These are phyloP conservation scores for Bombus ignitus DNA, from an alignment of 1,140 invertebrate species.

Conservation along the genomic window DNA sequence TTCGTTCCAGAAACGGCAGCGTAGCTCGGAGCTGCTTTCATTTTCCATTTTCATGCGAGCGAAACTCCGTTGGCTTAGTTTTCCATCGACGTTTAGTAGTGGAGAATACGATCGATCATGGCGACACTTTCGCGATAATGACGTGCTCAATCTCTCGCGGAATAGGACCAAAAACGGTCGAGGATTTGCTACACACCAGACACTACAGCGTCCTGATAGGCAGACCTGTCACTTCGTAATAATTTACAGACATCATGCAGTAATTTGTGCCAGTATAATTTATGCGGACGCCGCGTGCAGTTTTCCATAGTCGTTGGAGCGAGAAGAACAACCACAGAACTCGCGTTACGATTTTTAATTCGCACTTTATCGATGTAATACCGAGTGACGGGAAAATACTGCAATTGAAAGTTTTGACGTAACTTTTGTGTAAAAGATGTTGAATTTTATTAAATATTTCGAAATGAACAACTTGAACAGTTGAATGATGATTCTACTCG, in stretches of 20 bases:
- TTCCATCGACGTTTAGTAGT: background rate
- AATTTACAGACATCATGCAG: background rate
- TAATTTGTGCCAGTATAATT: conserved; percentile 17
- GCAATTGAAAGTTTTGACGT: background rate
- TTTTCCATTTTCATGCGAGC: conserved; percentile 29
- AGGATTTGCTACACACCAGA: background rate
- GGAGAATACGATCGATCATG: background rate
- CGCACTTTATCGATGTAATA: background rate
- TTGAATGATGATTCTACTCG: too few species aligned
- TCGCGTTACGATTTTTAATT: conserved; percentile 9
- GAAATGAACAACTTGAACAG: too few species aligned
- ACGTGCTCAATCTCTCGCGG: background rate
- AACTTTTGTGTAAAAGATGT: too few species aligned
- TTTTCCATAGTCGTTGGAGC: conserved; percentile 16
- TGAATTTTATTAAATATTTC: too few species aligned
- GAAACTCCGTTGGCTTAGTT: background rate
- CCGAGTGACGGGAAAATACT: background rate
- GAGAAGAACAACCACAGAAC: conserved; percentile 7
- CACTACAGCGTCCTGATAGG: background rate
- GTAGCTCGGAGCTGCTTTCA: background rate
- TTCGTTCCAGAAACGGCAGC: background rate
- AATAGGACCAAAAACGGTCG: background rate
- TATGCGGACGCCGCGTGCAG: conserved; percentile 20
- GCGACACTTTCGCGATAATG: conserved; percentile 49
- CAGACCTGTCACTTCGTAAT: background rate